Evolutionary conservation across 2,113 vertebrate genomes (phyloP).

Genomic region (Callipepla squamata): DNA sequence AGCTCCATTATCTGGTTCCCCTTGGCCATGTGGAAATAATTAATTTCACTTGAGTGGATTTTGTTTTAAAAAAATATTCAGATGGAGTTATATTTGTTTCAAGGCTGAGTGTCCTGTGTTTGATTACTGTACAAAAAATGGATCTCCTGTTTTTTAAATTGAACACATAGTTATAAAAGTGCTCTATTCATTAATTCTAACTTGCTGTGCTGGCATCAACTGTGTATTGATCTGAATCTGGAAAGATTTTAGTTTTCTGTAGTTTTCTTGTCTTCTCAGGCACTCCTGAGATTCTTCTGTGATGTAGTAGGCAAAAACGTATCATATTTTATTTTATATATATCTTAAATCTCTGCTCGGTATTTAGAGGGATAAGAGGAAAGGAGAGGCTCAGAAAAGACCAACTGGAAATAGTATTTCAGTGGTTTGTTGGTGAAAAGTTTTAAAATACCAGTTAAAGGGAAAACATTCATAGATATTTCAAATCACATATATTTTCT

Average conservation of each 20-base stretch:
- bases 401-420: neutral
- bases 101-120: neutral
- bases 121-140: slow-evolving; percentile 5
- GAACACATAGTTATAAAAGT: neutral
- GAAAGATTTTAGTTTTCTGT: slow-evolving; percentile 1
- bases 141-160: neutral
- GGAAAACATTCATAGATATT: neutral
- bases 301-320: neutral
- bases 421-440: neutral
- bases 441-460: neutral
- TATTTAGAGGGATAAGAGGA: neutral
- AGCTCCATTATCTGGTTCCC: neutral
- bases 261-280: neutral
- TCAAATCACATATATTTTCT: neutral
- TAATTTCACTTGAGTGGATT: neutral
- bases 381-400: neutral
- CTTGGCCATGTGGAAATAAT: neutral
- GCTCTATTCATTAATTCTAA: slow-evolving; percentile 2
- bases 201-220: neutral
- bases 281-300: neutral
- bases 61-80: slow-evolving; percentile 25
- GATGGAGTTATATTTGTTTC: neutral
- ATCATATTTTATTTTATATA: neutral
- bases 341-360: neutral
- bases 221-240: slow-evolving; percentile 10